These are phyloP conservation scores for Helleia helle DNA, from an alignment of 2,888 invertebrate genomes.

Conservation along the genomic window DNA sequence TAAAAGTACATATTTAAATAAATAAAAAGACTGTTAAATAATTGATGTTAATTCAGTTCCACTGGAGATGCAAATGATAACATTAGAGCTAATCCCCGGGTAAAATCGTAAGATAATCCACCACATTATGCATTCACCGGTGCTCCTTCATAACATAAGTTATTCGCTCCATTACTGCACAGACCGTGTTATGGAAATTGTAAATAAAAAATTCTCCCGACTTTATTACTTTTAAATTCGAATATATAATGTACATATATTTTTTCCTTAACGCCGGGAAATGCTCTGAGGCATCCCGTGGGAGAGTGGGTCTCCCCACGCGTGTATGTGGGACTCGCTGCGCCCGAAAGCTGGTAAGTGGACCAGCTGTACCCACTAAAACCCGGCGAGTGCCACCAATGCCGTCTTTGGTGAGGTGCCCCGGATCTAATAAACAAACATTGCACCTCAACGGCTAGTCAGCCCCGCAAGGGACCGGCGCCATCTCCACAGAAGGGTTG, in stretches of 20 bases:
- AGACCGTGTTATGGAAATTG: conserved; percentile 1
- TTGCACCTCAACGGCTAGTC: too few relatives aligned
- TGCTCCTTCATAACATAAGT: conserved; percentile 1
- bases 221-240: background rate
- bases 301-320: too few relatives aligned
- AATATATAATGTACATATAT: background rate
- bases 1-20: background rate
- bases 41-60: background rate
- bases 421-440: too few relatives aligned
- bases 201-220: conserved; percentile 1
- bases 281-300: too few relatives aligned
- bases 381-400: too few relatives aligned
- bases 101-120: conserved; percentile 4
- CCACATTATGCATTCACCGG: conserved; percentile 5
- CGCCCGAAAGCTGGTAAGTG: too few relatives aligned
- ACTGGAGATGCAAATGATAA: conserved; percentile 1
- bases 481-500: too few relatives aligned
- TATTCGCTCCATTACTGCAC: conserved; percentile 1
- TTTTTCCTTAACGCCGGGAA: too few relatives aligned
- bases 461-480: too few relatives aligned
- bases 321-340: too few relatives aligned
- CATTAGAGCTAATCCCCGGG: background rate
- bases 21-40: background rate
- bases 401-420: too few relatives aligned
- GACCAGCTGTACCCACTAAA: too few relatives aligned